A percentile compares a stretch with the other conserved stretches of the same genome.
Conservation (phyloP, 2,888 invertebrate species). For the Aporophyla lueneburgensis region DNA sequence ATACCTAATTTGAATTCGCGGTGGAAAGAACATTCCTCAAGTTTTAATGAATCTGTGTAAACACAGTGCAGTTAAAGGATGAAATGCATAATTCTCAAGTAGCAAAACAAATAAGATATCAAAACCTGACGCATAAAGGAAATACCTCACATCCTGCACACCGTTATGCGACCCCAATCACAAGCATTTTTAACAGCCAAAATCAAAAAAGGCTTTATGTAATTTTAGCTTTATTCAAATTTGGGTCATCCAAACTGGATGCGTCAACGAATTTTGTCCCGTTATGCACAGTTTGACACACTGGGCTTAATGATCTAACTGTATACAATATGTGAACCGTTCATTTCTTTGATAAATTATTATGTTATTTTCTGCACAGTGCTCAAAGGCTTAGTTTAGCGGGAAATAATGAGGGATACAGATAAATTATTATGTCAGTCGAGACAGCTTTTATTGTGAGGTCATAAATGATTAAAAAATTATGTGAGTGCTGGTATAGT, state of each 20-base stretch:
- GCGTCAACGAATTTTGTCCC: conserved; percentile 56
- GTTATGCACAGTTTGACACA: conserved; percentile 67
- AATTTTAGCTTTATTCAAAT: conserved; percentile 64
- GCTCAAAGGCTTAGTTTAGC: conserved; percentile 27
- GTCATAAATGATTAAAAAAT: conserved; percentile 50
- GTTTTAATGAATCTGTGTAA: not conserved
- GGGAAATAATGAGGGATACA: conserved; percentile 35
- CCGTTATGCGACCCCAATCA: conserved; percentile 64
- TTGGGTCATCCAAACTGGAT: conserved; percentile 64
- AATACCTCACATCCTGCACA: conserved; percentile 40
- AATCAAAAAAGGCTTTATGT: conserved; percentile 62
- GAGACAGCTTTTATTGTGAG: conserved; percentile 34
- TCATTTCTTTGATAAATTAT: conserved; percentile 49
- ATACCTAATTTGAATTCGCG: not conserved
- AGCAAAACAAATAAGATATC: conserved; percentile 19
- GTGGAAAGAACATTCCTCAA: not conserved
- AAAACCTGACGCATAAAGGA: conserved; percentile 50
- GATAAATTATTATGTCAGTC: conserved; percentile 41
- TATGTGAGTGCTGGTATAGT: conserved; percentile 27
- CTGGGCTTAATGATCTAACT: conserved; percentile 66
- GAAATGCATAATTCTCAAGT: conserved; percentile 2
- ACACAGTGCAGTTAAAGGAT: not conserved
- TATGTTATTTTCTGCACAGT: conserved; percentile 39
- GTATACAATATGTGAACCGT: conserved; percentile 32
- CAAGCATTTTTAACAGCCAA: conserved; percentile 47